Evolutionary conservation across 2,888 invertebrate genomes (phyloP).

Genomic region (Leptopilina syphax): DNA sequence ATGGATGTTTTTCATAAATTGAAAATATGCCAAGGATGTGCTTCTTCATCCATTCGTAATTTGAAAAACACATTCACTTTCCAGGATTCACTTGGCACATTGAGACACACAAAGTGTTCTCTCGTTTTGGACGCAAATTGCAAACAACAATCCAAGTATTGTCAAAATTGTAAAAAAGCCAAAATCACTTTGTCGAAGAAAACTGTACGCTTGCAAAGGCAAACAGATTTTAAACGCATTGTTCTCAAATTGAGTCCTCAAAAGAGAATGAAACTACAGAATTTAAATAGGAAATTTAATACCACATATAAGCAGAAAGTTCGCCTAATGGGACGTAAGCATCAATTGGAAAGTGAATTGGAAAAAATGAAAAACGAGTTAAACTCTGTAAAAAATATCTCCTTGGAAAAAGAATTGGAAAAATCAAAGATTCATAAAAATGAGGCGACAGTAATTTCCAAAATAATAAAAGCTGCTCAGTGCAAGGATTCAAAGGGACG

Average conservation of each 20-base stretch:
- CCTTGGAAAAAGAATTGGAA: background rate
- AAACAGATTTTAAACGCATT: background rate
- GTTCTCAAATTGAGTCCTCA: background rate
- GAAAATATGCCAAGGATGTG: no score
- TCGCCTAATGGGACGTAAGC: background rate
- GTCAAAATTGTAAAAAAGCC: no score
- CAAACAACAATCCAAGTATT: no score
- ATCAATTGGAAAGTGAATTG: background rate
- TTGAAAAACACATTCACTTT: no score
- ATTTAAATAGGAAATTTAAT: background rate
- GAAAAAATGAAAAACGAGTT: background rate
- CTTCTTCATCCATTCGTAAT: no score
- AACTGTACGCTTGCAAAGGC: background rate
- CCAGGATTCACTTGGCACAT: no score
- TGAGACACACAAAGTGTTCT: no score
- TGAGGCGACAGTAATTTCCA: slow-evolving; percentile 9
- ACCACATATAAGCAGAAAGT: background rate
- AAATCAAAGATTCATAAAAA: background rate
- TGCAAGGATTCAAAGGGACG: background rate
- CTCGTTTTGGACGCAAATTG: no score
- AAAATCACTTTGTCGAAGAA: background rate
- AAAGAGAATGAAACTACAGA: background rate
- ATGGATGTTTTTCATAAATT: no score
- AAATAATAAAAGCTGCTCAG: slow-evolving; percentile 23
- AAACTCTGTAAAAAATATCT: background rate